These are phyloP conservation scores for Hirundichthys speculiger DNA, from an alignment of 2,113 vertebrate species.

Conservation along the genomic window DNA sequence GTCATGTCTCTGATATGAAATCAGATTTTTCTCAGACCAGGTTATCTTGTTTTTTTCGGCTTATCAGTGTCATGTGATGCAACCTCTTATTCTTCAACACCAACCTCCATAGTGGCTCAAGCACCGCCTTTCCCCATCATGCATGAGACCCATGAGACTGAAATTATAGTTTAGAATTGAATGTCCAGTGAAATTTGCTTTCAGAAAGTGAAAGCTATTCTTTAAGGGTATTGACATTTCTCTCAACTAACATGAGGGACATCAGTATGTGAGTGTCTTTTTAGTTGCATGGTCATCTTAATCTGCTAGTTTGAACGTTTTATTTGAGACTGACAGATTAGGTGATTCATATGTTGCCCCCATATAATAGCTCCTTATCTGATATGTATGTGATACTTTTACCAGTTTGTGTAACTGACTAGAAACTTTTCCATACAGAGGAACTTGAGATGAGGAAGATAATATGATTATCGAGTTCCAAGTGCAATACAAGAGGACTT, in stretches of 20 bases:
- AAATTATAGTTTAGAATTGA: slow-evolving; percentile 53
- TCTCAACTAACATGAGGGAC: slow-evolving; percentile 24
- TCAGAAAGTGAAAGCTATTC: slow-evolving; percentile 14
- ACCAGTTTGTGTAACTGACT: no score
- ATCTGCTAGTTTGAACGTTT: slow-evolving; percentile 17
- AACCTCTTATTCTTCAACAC: slow-evolving; percentile 63
- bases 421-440: no score
- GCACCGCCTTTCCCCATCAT: slow-evolving; percentile 26
- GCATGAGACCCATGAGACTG: slow-evolving; percentile 19
- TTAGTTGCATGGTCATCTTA: background rate
- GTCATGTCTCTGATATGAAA: slow-evolving; percentile 33
- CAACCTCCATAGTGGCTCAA: slow-evolving; percentile 33
- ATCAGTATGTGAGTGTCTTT: background rate
- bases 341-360: slow-evolving; percentile 7
- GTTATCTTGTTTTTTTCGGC: slow-evolving; percentile 72
- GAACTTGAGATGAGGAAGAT: no score
- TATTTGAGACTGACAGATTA: slow-evolving; percentile 17
- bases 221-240: slow-evolving; percentile 38
- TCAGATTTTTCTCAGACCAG: slow-evolving; percentile 48
- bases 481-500: no score
- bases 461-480: no score
- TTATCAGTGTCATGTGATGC: slow-evolving; percentile 74
- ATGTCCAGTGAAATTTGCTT: slow-evolving; percentile 47
- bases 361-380: no score
- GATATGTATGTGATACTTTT: no score